These are phyloP conservation scores for Gorsachius magnificus DNA, from an alignment of 2,797 vertebrate genomes.

Conservation along the genomic window DNA sequence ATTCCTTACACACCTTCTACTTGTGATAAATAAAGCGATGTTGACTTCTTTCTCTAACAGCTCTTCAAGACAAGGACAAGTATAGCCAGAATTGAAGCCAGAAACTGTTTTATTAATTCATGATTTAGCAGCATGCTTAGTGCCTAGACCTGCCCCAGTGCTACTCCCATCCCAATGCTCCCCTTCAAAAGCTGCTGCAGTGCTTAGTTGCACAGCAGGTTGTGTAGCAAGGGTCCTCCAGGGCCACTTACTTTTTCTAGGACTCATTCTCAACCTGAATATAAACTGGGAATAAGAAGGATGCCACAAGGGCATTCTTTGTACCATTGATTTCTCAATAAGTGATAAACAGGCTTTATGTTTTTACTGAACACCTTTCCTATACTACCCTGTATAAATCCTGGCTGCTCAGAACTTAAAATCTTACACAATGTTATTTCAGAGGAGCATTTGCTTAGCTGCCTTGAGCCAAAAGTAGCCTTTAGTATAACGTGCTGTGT, in stretches of 20 bases:
- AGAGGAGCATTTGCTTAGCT: not conserved
- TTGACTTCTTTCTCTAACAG: not conserved
- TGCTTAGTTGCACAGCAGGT: not conserved
- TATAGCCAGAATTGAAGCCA: not conserved
- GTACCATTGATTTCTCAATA: not conserved
- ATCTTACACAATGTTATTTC: not conserved
- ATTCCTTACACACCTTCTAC: not conserved
- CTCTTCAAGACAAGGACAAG: not conserved
- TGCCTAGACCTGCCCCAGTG: not conserved
- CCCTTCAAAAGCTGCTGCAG: not conserved
- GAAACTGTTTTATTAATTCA: not conserved
- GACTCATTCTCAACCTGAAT: not conserved
- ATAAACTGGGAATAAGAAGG: not conserved
- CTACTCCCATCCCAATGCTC: not conserved
- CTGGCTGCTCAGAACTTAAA: not conserved
- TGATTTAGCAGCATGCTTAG: not conserved
- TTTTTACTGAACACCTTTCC: not conserved
- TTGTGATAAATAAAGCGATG: not conserved
- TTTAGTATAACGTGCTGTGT: not conserved
- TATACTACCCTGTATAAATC: not conserved
- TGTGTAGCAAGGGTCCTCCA: not conserved
- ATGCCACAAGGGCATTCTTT: not conserved
- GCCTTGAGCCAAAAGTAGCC: not conserved
- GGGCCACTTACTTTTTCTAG: not conserved
- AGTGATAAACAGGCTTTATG: not conserved